Evolutionary conservation across 2,797 vertebrate species (phyloP).

Genomic region (Tragelaphus oryx): DNA sequence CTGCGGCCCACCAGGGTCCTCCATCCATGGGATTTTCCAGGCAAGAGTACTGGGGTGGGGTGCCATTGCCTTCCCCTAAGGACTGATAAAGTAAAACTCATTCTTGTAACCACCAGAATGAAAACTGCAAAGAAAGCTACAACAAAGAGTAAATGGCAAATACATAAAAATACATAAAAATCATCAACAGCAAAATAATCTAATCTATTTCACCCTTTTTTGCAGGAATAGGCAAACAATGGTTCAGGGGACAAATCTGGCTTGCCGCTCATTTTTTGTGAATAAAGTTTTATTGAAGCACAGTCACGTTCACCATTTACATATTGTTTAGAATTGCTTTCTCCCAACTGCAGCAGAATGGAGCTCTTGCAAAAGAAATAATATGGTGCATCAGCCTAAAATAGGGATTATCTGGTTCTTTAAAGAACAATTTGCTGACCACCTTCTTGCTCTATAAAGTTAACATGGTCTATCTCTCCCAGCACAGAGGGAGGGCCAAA

Average conservation of each 20-base stretch:
- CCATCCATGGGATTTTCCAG: too few species aligned
- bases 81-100: neutral
- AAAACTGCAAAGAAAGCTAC: neutral
- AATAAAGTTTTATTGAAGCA: constrained; percentile 21
- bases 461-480: neutral
- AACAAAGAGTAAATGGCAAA: neutral
- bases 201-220: neutral
- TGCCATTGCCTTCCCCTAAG: neutral
- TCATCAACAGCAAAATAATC: neutral
- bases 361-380: neutral
- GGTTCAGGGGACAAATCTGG: neutral
- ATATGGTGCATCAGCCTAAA: neutral
- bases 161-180: neutral
- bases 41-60: too few species aligned
- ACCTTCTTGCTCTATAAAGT: neutral
- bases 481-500: neutral
- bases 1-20: too few species aligned
- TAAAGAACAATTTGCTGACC: neutral
- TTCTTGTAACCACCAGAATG: neutral
- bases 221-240: neutral
- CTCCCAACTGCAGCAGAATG: neutral
- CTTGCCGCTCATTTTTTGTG: neutral
- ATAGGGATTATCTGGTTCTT: neutral
- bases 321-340: neutral
- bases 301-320: neutral